A percentile compares a stretch with the other conserved stretches of the same genome.
These are phyloP conservation scores for Muschampia plurimacula DNA, from an alignment of 2,888 invertebrate species.

Conservation along the genomic window DNA sequence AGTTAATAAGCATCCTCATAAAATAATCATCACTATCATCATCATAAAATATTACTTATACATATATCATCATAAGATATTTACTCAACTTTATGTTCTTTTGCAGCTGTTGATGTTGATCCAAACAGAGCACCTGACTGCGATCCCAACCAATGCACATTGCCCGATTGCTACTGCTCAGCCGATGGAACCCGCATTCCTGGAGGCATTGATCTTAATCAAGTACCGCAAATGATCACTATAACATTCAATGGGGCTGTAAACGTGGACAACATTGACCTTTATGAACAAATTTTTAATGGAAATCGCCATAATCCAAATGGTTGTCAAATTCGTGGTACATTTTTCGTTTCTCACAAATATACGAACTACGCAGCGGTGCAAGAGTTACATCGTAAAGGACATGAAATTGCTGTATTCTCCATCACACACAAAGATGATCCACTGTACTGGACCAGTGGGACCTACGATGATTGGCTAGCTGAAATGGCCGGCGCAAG, in stretches of 20 bases:
- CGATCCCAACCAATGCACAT: slow-evolving; percentile 93
- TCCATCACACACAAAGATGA: slow-evolving; percentile 97
- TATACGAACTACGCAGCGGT: slow-evolving; percentile 96
- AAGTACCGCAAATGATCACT: slow-evolving; percentile 97
- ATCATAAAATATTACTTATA: no score
- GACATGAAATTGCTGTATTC: slow-evolving; percentile 96
- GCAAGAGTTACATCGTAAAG: slow-evolving; percentile 94
- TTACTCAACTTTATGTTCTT: slow-evolving; percentile 14
- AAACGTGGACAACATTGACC: slow-evolving; percentile 96
- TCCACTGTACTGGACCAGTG: slow-evolving; percentile 95
- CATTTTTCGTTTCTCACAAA: slow-evolving; percentile 97
- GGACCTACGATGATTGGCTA: slow-evolving; percentile 95
- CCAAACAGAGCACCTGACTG: slow-evolving; percentile 97
- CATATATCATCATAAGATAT: background rate
- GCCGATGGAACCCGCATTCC: slow-evolving; percentile 96
- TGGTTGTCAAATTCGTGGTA: slow-evolving; percentile 94
- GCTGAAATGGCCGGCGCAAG: slow-evolving; percentile 97
- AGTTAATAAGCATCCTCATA: no score
- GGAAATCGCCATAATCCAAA: slow-evolving; percentile 94
- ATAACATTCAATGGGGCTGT: slow-evolving; percentile 97
- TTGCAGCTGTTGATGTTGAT: slow-evolving; percentile 94
- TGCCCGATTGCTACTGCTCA: slow-evolving; percentile 97
- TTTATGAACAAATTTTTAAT: slow-evolving; percentile 96
- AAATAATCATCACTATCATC: no score
- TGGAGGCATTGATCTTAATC: slow-evolving; percentile 92